Evolutionary conservation across 1,140 invertebrate genomes (phyloP).

Genomic region (Anoplolepis gracilipes): DNA sequence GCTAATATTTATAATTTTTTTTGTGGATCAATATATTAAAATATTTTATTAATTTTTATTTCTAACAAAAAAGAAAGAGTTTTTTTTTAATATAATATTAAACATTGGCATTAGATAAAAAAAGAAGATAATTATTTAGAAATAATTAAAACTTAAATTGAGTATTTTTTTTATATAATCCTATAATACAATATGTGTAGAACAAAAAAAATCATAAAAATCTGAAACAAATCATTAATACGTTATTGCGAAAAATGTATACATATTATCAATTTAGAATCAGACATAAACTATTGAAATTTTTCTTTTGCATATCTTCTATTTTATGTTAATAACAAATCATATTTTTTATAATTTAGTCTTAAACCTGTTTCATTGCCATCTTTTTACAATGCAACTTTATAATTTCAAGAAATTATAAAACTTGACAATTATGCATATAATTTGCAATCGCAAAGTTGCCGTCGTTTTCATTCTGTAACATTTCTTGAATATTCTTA

Average conservation of each 20-base stretch:
- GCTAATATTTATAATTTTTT: not conserved
- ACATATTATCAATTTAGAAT: constrained; percentile 14
- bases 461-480: not conserved
- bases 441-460: constrained; percentile 32
- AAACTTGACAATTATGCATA: constrained; percentile 44
- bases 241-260: not conserved
- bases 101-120: not conserved
- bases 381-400: constrained; percentile 36
- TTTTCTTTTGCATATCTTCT: constrained; percentile 23
- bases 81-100: not conserved
- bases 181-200: not conserved
- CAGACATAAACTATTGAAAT: constrained; percentile 15
- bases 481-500: constrained; percentile 14
- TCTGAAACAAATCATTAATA: constrained; percentile 11
- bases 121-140: not conserved
- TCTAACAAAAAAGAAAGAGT: not conserved
- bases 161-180: not conserved
- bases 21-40: not conserved
- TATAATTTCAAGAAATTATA: constrained; percentile 49
- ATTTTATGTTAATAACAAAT: constrained; percentile 50
- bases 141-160: not conserved
- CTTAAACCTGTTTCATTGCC: constrained; percentile 41
- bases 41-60: constrained; percentile 1
- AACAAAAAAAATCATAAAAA: not conserved
- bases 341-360: constrained; percentile 52